Evolutionary conservation across 1,140 invertebrate genomes (phyloP).

Genomic region (Pristionchus pacificus): DNA sequence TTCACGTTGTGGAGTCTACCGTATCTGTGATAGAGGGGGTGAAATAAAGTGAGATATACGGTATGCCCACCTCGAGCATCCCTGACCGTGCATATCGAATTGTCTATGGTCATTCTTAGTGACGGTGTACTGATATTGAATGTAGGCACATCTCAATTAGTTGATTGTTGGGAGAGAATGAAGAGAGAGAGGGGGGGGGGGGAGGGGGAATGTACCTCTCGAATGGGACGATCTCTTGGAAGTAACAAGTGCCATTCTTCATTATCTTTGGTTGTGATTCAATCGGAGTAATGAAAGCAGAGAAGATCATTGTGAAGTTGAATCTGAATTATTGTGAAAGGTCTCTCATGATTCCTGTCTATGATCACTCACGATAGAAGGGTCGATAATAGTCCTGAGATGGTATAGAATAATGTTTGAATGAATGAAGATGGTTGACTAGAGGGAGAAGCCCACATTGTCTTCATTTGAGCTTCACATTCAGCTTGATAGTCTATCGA

Average conservation of each 20-base stretch:
- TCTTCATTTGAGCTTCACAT: slow-evolving; percentile 13
- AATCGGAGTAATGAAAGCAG: background rate
- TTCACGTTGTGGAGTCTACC: background rate
- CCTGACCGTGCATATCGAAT: slow-evolving; percentile 13
- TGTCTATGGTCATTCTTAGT: slow-evolving; percentile 21
- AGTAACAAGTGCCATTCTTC: slow-evolving; percentile 18
- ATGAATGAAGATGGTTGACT: slow-evolving; percentile 4
- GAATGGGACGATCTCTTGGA: slow-evolving; percentile 24
- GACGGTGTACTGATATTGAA: slow-evolving; percentile 17
- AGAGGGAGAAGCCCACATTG: slow-evolving; percentile 23
- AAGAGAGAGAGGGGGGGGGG: no score
- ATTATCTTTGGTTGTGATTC: slow-evolving; percentile 24
- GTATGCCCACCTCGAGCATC: slow-evolving; percentile 18
- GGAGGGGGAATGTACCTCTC: no score
- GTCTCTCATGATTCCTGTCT: background rate
- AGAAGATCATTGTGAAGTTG: background rate
- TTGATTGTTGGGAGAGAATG: no score
- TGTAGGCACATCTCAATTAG: slow-evolving; percentile 10
- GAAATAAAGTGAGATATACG: background rate
- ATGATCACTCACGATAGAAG: slow-evolving; percentile 1
- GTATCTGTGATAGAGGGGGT: background rate
- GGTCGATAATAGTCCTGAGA: slow-evolving; percentile 7
- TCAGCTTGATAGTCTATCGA: slow-evolving; percentile 8
- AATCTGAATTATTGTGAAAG: slow-evolving; percentile 7
- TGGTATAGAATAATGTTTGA: slow-evolving; percentile 9